These are phyloP conservation scores for Corella eumyota DNA, from an alignment of 23 tunicate species.

Conservation along the genomic window DNA sequence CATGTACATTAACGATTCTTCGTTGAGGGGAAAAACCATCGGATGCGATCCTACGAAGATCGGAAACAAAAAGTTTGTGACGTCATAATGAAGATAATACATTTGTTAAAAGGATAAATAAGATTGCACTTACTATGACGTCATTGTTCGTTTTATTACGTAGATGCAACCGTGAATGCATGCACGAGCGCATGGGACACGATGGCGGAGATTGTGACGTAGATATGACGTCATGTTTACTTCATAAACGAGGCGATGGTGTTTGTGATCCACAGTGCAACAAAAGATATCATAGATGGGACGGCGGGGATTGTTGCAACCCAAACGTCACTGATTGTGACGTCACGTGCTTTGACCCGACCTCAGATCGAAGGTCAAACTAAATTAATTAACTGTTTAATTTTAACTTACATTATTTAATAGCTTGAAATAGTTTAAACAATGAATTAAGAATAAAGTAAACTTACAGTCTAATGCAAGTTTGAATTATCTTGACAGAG, in stretches of 20 bases:
- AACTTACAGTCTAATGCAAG: too few relatives aligned
- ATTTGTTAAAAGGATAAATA: too few relatives aligned
- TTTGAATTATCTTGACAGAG: slow-evolving; percentile 2
- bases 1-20: slow-evolving; percentile 10
- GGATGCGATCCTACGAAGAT: slow-evolving; percentile 14
- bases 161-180: slow-evolving; percentile 9
- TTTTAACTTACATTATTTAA: too few relatives aligned
- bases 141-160: background rate
- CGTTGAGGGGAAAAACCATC: slow-evolving; percentile 17
- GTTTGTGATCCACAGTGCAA: slow-evolving; percentile 8
- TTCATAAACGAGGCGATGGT: background rate
- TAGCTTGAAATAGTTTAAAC: too few relatives aligned
- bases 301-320: slow-evolving; percentile 5
- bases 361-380: slow-evolving; percentile 1
- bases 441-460: too few relatives aligned
- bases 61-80: slow-evolving; percentile 12
- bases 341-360: slow-evolving; percentile 6
- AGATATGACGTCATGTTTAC: background rate
- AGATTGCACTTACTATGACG: too few relatives aligned
- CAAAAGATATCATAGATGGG: slow-evolving; percentile 11
- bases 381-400: too few relatives aligned
- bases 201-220: slow-evolving; percentile 12
- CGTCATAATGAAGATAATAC: too few relatives aligned
- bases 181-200: slow-evolving; percentile 4
- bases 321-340: background rate